Evolutionary conservation across 2,888 invertebrate species (phyloP), one percentile per base, ranked within the genome.

Genomic region (Andricus curvator): DNA sequence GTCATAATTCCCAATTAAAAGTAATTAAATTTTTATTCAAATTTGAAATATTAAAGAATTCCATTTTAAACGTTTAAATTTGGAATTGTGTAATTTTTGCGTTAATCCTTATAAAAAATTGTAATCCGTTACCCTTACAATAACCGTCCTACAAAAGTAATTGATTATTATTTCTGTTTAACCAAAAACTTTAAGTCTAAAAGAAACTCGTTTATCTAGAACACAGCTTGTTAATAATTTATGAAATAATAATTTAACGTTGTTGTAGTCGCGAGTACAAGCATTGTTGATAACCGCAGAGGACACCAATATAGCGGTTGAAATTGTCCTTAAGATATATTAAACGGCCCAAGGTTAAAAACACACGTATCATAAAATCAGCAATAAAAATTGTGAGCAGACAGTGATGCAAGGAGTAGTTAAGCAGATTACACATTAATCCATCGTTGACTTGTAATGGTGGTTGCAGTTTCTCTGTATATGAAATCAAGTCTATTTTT

Each of bases 321-420:
- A 62, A 62, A 62, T 62, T 13, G 62, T 62, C 25, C 62, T 62
- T 62, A 62, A 22, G 62, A 62, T 15, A 25, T 25, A 62, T 62
- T 25, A 62, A 62, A 62, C 62, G 22, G 62, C 9, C 25, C 62
- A 62, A 62, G 62, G 62, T 62, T 62, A 56, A n/a, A 56, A n/a
- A n/a, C 56, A n/a, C 56, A 56, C 56, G n/a, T 20, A 56, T 56
- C 56, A n/a, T n/a, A 56, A 56, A 56, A 56, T 56, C n/a, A 56
- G 56, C 56, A 56, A n/a, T 56, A n/a, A 56, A 51, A 56, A 51
- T 8, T 56, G 56, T 56, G 9, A 56, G 56, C n/a, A 56, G 44
- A 44, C 44, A 15, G 56, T 56, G 56, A 56, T 56, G 56, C n/a
- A 56, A 56, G 56, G n/a, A 56, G 56, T 56, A 56, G 2, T 56